These are phyloP conservation scores for Mormyrus iriodes DNA, from an alignment of 2,113 vertebrate genomes.

Conservation along the genomic window DNA sequence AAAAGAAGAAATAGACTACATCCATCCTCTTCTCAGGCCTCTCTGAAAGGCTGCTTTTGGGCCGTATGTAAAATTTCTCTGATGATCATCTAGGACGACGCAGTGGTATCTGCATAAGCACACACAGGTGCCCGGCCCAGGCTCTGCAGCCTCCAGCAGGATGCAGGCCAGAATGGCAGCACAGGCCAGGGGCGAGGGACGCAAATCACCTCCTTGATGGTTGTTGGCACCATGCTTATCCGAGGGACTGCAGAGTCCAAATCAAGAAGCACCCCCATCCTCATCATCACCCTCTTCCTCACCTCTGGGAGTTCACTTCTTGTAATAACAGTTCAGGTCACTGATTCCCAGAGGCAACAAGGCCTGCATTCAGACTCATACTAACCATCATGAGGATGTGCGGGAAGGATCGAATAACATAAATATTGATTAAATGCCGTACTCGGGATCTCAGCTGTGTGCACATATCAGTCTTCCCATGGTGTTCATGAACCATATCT, in stretches of 20 bases:
- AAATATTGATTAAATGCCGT: neutral
- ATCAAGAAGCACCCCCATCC: neutral
- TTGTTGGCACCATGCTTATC: neutral
- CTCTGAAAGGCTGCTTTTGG: neutral
- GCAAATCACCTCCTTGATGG: neutral
- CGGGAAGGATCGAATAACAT: neutral
- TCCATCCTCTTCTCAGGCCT: neutral
- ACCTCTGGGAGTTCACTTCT: neutral
- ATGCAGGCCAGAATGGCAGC: neutral
- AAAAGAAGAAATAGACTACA: neutral
- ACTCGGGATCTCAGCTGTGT: neutral
- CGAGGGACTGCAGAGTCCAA: neutral
- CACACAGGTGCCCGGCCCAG: neutral
- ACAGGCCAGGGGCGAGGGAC: neutral
- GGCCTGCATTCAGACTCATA: neutral
- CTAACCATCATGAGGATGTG: neutral
- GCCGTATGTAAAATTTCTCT: neutral
- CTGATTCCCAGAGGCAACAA: neutral
- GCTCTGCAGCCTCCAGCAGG: neutral
- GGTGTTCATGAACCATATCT: neutral
- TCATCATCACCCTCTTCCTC: neutral
- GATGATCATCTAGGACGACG: neutral
- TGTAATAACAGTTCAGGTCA: constrained; percentile 16
- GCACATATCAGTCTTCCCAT: neutral
- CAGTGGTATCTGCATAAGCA: neutral